Conservation (phyloP, 2,113 vertebrate genomes). For the Pongo pygmaeus region DNA sequence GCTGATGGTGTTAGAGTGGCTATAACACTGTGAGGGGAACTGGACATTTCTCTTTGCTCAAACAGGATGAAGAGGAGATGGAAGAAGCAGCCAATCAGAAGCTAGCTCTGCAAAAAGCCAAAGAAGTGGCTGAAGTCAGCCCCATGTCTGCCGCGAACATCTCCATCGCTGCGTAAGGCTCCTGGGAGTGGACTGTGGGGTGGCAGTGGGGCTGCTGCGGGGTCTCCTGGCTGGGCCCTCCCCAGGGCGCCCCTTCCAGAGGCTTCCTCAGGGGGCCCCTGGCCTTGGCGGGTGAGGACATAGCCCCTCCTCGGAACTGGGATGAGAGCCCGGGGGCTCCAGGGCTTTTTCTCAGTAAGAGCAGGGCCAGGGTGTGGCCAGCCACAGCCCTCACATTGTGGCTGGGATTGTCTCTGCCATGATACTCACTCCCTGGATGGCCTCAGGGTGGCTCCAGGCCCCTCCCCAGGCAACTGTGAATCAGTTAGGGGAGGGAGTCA, state of each 20-base stretch:
- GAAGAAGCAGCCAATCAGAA: slow-evolving; percentile 98
- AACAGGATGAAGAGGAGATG: slow-evolving; percentile 97
- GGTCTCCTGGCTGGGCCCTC: no score
- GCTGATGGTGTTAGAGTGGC: not conserved
- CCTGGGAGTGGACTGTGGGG: not conserved
- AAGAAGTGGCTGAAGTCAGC: slow-evolving; percentile 98
- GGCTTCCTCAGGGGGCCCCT: not conserved
- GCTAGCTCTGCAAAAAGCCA: slow-evolving; percentile 95
- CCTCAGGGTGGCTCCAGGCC: not conserved
- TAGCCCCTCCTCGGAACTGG: not conserved
- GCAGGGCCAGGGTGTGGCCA: accelerated
- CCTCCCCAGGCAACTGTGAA: no score
- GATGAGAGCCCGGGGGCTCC: not conserved
- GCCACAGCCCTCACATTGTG: not conserved
- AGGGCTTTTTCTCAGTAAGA: not conserved
- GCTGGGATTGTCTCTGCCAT: not conserved
- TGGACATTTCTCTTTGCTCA: not conserved
- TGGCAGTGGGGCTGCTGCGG: not conserved
- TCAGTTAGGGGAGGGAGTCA: not conserved
- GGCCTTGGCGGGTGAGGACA: not conserved
- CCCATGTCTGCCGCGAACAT: slow-evolving; percentile 96
- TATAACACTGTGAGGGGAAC: no score
- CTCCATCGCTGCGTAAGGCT: slow-evolving; percentile 95
- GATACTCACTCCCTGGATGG: not conserved
- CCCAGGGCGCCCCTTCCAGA: not conserved